Evolutionary conservation across 2,888 invertebrate genomes (phyloP).

Genomic region (Strigamia maritima): DNA sequence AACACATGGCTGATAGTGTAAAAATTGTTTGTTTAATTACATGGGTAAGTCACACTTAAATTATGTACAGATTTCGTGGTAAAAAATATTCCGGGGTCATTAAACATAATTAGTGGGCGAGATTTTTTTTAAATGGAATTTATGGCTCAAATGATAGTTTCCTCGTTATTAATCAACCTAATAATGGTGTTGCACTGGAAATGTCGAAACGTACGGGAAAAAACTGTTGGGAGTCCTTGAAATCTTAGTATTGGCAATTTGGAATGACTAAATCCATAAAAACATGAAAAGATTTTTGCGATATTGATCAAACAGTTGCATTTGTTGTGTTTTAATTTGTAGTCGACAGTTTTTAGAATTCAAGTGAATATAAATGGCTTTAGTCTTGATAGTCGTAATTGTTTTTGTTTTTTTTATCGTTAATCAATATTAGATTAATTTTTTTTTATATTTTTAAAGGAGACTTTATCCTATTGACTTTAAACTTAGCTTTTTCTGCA

Average conservation of each 20-base stretch:
- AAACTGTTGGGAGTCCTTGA: not conserved
- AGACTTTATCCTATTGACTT: too few species aligned
- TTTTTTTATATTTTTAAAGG: too few species aligned
- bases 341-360: too few species aligned
- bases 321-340: not conserved
- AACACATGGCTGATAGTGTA: not conserved
- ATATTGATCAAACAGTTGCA: not conserved
- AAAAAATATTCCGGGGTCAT: not conserved
- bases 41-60: not conserved
- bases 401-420: too few species aligned
- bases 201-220: not conserved
- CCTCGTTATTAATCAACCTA: conserved; percentile 8
- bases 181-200: not conserved
- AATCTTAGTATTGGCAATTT: not conserved
- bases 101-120: not conserved
- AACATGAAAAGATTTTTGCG: not conserved
- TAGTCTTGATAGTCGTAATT: too few species aligned
- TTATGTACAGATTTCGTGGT: not conserved
- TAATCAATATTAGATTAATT: too few species aligned
- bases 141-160: not conserved
- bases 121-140: not conserved
- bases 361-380: too few species aligned
- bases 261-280: not conserved
- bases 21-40: conserved; percentile 3
- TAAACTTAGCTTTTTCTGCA: too few species aligned